Conservation (phyloP, 2,888 invertebrate genomes). For the Bombyx huttoni region DNA sequence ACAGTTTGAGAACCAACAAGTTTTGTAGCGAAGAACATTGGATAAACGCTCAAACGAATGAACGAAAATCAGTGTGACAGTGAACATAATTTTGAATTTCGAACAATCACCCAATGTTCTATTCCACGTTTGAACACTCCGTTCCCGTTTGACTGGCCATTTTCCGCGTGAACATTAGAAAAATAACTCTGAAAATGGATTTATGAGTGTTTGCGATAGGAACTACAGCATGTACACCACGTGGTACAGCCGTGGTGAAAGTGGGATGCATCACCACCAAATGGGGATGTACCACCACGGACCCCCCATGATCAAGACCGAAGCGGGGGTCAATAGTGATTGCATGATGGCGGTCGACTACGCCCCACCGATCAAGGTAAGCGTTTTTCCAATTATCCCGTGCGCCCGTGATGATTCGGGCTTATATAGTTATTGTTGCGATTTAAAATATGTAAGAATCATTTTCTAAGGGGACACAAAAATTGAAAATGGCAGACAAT, state of each 20-base stretch:
- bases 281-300: conserved; percentile 71
- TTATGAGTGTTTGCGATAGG: conserved; percentile 61
- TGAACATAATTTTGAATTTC: not conserved
- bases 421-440: no score
- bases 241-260: conserved; percentile 68
- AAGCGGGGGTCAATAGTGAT: conserved; percentile 74
- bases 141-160: no score
- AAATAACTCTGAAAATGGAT: conserved; percentile 10
- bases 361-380: conserved; percentile 76
- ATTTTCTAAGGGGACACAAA: no score
- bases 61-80: not conserved
- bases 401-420: not conserved
- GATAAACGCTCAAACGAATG: not conserved
- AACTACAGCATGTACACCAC: conserved; percentile 67
- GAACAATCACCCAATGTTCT: not conserved
- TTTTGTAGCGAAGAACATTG: no score
- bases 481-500: no score
- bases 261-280: conserved; percentile 67
- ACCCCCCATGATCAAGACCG: conserved; percentile 74
- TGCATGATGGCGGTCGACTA: conserved; percentile 78
- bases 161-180: not conserved
- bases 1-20: no score
- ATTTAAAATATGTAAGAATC: no score
- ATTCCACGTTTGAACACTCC: no score
- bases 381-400: conserved; percentile 15